These are phyloP conservation scores for Vanessa cardui DNA, from an alignment of 2,888 invertebrate species.

Conservation along the genomic window DNA sequence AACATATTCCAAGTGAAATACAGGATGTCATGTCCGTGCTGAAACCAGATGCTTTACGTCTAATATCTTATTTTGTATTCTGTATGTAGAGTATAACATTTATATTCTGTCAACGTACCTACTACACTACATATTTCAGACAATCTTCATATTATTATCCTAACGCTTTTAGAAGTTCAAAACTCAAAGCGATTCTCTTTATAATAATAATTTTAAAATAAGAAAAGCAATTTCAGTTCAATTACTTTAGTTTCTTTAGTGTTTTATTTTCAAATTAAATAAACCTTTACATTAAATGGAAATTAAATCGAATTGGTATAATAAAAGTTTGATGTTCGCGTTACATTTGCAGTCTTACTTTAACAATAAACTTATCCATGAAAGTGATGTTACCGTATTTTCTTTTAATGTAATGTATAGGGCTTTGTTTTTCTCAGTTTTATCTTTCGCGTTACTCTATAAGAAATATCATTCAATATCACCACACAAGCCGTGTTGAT, in stretches of 20 bases:
- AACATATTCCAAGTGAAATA: constrained; percentile 18
- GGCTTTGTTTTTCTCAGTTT: too few relatives aligned
- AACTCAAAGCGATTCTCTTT: constrained; percentile 2
- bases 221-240: background rate
- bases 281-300: too few relatives aligned
- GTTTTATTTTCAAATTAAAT: too few relatives aligned
- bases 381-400: too few relatives aligned
- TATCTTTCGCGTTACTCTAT: too few relatives aligned
- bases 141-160: constrained; percentile 26
- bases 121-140: constrained; percentile 14
- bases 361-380: too few relatives aligned
- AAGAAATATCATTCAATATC: too few relatives aligned
- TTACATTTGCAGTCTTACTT: too few relatives aligned
- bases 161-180: constrained; percentile 3
- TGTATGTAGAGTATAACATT: constrained; percentile 20
- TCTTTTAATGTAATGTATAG: too few relatives aligned
- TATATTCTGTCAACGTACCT: constrained; percentile 30
- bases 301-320: too few relatives aligned
- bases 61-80: constrained; percentile 32
- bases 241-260: background rate
- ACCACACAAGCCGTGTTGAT: too few relatives aligned
- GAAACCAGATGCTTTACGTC: constrained; percentile 19
- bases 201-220: constrained; percentile 1
- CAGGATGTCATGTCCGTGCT: constrained; percentile 2
- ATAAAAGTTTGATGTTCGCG: too few relatives aligned